A percentile compares a stretch with the other conserved stretches of the same genome.
Evolutionary conservation across 2,113 vertebrate genomes (phyloP).

Genomic region (Phycodurus eques): DNA sequence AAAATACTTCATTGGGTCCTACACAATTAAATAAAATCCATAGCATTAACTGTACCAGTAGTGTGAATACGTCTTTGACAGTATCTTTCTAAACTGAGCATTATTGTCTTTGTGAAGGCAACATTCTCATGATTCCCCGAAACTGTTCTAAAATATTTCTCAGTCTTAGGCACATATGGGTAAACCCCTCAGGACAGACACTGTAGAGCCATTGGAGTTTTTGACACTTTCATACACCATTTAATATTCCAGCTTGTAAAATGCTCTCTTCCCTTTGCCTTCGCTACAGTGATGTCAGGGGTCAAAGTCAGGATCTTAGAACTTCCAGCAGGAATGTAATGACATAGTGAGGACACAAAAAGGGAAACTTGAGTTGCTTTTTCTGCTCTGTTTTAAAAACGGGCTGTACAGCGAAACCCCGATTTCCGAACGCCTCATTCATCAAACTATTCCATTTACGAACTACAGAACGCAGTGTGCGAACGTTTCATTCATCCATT

Average conservation of each 20-base stretch:
- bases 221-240: background rate
- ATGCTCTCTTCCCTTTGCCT: background rate
- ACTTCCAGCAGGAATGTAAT: background rate
- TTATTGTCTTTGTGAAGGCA: background rate
- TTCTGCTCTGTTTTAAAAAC: background rate
- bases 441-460: too few relatives aligned
- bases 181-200: background rate
- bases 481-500: too few relatives aligned
- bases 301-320: background rate
- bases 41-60: background rate
- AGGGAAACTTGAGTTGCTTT: background rate
- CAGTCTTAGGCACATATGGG: background rate
- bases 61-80: background rate
- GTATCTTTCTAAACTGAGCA: background rate
- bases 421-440: too few relatives aligned
- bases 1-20: background rate
- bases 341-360: background rate
- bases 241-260: background rate
- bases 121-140: background rate
- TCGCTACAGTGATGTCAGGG: conserved; percentile 7
- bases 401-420: too few relatives aligned
- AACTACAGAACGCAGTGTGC: too few relatives aligned
- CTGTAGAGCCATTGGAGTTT: background rate
- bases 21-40: background rate
- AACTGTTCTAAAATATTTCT: background rate